Base-by-base conservation (phyloP, 2,113 vertebrate species). In the Cyphomyrus plagiostoma region DNA sequence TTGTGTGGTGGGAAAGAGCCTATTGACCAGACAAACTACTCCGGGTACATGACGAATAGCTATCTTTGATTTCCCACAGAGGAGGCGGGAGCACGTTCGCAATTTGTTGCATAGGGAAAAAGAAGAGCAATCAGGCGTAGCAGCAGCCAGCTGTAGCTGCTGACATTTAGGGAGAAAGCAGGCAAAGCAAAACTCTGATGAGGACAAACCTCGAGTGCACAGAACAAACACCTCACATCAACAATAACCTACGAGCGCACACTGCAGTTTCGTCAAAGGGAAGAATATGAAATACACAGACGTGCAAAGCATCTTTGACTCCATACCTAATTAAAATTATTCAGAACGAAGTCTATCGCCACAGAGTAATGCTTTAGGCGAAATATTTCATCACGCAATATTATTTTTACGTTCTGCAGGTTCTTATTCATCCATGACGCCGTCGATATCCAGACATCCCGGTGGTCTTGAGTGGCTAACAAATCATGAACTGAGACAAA, bases 101-200 rank as follows among this genome's bases (percentile, higher is more conserved):
- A n/a, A 42, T 52, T 23, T 86, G 84, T 52, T 86, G 46, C 49
- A 23, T 19, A 58, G 56, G 56, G 30, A 30, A 92, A 89, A 84
- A 42, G 74, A 80, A 80, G 89, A 62, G 90, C 91, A 0, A 92
- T 93, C 91, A 91, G n/a, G 46, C 45, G 92, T 90, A 89, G 84
- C 1, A 42, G 74, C 90, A 88, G 91, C 93, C 94, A 95, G 95
- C 94, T 95, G 94, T 92, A 89, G 88, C 91, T 91, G 93, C 88
- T 94, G 94, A 95, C 94, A 95, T 95, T 95, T 95, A 93, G 88
- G 88, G 66, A 17, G 91, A 91, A 90, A 93, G 91, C 46, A 15
- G 15, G 21, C 39, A 17, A 23, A 39, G 17, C 17, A 19, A 42
- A 58, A 30, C 30, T 15, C 17, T 30, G 35, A 35, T 4, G 46